Conservation (phyloP, 2,797 vertebrate genomes). For the Characodon lateralis region DNA sequence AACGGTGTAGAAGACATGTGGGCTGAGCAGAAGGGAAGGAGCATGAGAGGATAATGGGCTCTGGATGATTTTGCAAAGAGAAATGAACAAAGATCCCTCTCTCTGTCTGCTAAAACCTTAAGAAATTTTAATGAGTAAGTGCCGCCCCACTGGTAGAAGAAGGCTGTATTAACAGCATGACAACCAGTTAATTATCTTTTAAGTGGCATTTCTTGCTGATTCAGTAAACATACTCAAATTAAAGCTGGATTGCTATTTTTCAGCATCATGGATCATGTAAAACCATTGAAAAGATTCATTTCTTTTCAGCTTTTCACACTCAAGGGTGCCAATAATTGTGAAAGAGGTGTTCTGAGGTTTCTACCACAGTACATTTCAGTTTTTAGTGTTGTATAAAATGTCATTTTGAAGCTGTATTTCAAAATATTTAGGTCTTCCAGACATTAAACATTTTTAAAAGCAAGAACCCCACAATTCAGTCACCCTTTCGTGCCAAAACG, state of each 20-base stretch:
- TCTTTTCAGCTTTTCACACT: too few relatives aligned
- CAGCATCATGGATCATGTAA: neutral
- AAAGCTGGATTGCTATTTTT: neutral
- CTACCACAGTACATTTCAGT: neutral
- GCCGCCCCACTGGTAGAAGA: neutral
- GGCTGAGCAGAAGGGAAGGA: neutral
- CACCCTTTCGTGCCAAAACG: neutral
- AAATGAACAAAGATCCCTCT: neutral
- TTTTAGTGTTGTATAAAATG: too few relatives aligned
- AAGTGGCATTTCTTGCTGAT: neutral
- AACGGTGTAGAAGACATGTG: neutral
- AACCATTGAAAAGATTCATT: neutral
- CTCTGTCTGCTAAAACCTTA: neutral
- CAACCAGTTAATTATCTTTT: neutral
- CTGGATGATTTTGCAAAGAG: neutral
- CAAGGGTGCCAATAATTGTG: too few relatives aligned
- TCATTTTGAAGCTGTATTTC: neutral
- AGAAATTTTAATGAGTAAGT: neutral
- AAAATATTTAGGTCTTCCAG: neutral
- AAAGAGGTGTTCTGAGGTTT: neutral
- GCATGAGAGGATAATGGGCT: too few relatives aligned
- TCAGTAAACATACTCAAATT: neutral
- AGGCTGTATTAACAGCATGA: neutral
- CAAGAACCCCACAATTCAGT: neutral
- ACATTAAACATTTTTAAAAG: neutral